Conservation (phyloP, 2,888 invertebrate species). For the Myopa tessellatipennis region DNA sequence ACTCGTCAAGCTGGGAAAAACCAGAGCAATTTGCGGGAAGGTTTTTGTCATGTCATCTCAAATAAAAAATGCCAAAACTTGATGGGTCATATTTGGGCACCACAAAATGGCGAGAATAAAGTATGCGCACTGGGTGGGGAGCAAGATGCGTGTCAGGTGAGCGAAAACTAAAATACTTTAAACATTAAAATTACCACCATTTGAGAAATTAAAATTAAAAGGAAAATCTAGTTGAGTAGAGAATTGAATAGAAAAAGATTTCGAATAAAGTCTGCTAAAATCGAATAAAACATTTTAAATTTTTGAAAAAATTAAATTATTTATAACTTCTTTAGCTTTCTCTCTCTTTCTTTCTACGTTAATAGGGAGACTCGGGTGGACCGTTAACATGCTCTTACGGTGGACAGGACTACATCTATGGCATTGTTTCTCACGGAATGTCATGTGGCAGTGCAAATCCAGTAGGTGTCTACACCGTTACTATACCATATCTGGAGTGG, state of each 20-base stretch:
- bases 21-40: slow-evolving; percentile 59
- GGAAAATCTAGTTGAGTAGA: no score
- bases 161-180: not conserved
- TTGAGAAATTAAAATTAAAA: no score
- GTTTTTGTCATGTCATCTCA: slow-evolving; percentile 59
- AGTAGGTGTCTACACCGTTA: slow-evolving; percentile 66
- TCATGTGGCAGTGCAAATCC: slow-evolving; percentile 62
- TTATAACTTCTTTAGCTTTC: no score
- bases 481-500: slow-evolving; percentile 63
- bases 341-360: slow-evolving; percentile 2
- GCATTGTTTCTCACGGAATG: slow-evolving; percentile 64
- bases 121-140: slow-evolving; percentile 63
- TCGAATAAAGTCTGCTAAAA: no score
- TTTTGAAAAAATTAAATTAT: no score
- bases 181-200: not conserved
- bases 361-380: slow-evolving; percentile 65
- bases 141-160: slow-evolving; percentile 64
- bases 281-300: no score
- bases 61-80: slow-evolving; percentile 55
- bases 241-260: no score
- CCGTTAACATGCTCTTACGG: slow-evolving; percentile 61
- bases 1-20: slow-evolving; percentile 58
- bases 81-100: slow-evolving; percentile 65
- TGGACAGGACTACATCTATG: slow-evolving; percentile 59
- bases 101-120: slow-evolving; percentile 60